These are phyloP conservation scores for Poeciliopsis prolifica DNA, from an alignment of 2,113 vertebrate genomes.

Conservation along the genomic window DNA sequence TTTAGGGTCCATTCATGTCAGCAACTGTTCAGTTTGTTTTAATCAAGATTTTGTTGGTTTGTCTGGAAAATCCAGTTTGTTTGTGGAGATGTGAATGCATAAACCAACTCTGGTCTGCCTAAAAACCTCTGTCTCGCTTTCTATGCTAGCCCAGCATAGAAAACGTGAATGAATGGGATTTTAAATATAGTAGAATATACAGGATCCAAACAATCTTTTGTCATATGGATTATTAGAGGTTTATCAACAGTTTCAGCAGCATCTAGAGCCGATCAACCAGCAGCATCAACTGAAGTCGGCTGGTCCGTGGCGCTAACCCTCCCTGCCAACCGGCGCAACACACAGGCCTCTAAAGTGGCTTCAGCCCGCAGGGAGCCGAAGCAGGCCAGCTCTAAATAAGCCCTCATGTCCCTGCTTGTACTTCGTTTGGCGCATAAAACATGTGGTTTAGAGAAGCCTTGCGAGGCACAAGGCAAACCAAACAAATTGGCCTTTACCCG, in stretches of 20 bases:
- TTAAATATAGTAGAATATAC: neutral
- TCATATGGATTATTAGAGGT: neutral
- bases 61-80: too few relatives aligned
- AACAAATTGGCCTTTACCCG: slow-evolving; percentile 39
- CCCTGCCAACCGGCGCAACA: slow-evolving; percentile 25
- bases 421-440: slow-evolving; percentile 62
- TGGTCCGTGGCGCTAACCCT: slow-evolving; percentile 29
- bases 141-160: neutral
- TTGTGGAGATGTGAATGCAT: too few relatives aligned
- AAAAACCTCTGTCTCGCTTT: too few relatives aligned
- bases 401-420: slow-evolving; percentile 59
- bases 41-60: too few relatives aligned
- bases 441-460: slow-evolving; percentile 51
- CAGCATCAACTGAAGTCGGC: slow-evolving; percentile 18
- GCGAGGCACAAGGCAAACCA: slow-evolving; percentile 42
- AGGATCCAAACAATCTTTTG: neutral
- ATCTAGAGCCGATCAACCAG: neutral
- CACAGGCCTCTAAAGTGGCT: slow-evolving; percentile 67
- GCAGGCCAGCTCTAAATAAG: slow-evolving; percentile 57
- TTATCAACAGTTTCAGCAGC: too few relatives aligned
- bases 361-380: slow-evolving; percentile 54
- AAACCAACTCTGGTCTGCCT: too few relatives aligned
- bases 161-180: neutral
- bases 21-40: too few relatives aligned
- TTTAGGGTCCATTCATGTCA: too few relatives aligned